These are phyloP conservation scores for Plagodis dolabraria DNA, from an alignment of 2,888 invertebrate genomes.

Conservation along the genomic window DNA sequence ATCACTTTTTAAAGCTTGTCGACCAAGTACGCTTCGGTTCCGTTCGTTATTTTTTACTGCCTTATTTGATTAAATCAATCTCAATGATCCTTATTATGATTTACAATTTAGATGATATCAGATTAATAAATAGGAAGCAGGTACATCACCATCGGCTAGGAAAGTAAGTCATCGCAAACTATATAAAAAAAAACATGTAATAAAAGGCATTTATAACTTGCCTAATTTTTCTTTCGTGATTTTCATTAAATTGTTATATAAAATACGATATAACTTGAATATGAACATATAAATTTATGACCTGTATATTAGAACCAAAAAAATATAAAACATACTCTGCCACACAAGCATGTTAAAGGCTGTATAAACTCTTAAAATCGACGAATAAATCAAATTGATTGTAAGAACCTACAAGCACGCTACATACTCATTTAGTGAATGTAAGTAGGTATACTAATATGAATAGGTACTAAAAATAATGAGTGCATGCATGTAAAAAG, in stretches of 20 bases:
- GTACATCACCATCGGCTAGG: constrained; percentile 3
- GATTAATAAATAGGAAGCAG: constrained; percentile 57
- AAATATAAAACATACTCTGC: no score
- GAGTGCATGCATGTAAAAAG: constrained; percentile 14
- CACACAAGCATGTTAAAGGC: constrained; percentile 3
- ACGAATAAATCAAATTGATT: constrained; percentile 16
- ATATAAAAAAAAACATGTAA: no score
- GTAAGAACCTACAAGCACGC: neutral
- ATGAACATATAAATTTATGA: constrained; percentile 14
- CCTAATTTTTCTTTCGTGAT: no score
- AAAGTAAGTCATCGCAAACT: no score
- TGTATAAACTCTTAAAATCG: constrained; percentile 7
- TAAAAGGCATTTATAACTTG: no score
- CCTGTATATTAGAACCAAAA: neutral
- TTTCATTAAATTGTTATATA: no score
- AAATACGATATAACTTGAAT: no score
- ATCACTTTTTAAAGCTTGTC: constrained; percentile 79
- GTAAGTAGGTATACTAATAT: no score
- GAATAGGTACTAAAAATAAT: constrained; percentile 2
- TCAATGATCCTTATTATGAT: constrained; percentile 78
- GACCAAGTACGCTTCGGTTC: constrained; percentile 69
- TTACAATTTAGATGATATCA: constrained; percentile 77
- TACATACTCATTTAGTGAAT: no score
- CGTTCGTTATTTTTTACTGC: constrained; percentile 77
- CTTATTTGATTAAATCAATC: constrained; percentile 82